Base-by-base conservation (phyloP, 2,888 invertebrate species). In the Rugalucina vietnamica region DNA sequence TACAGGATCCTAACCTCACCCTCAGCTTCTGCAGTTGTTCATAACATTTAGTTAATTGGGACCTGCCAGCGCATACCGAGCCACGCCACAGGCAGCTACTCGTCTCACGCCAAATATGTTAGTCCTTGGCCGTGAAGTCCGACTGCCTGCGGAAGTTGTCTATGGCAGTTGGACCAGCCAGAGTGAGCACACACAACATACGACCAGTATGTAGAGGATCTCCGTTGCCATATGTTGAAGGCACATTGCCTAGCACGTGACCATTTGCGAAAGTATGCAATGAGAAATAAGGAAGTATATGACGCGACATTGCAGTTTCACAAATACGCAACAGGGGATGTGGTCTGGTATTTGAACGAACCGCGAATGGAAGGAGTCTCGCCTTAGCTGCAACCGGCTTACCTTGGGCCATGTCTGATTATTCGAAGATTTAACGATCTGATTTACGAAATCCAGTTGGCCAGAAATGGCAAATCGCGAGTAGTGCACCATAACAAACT, bases 401-500 rank as follows among this genome's bases (percentile, higher is more conserved):
- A 60, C 29, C 21, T 34, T 24, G 70, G 70, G 8, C 60, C 60
- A 29, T n/a, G 60, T 60, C 24, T 60, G 24, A 60, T 60, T 29
- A n/a, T 60, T 60, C 8, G n/a, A 29, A 70, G n/a, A 24, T 54
- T 50, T 21, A 78, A 69, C 70, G 70, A 71, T 24, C 70, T 78
- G 14, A 43, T 71, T 4, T 78, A 50, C 24, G 21, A 69, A 34
- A 71, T 78, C 39, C 78, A 78, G 49, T 24, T 50, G 21, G 27
- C 24, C n/a, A 36, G 54, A 18, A 24, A 50, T 36, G 72, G 34
- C 32, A 43, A 49, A 18, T 5, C 27, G 24, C 54, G 36, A 34
- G 50, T 79, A 32, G 72, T 79, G 10, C 39, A 54, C 34, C 78
- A 79, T 10, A 54, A 79, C 21, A 72, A 79, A 71, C 27, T 78